A percentile compares a stretch with the other conserved stretches of the same genome.
Conservation (phyloP, 2,797 vertebrate species). For the Craterocephalus amniculus region DNA sequence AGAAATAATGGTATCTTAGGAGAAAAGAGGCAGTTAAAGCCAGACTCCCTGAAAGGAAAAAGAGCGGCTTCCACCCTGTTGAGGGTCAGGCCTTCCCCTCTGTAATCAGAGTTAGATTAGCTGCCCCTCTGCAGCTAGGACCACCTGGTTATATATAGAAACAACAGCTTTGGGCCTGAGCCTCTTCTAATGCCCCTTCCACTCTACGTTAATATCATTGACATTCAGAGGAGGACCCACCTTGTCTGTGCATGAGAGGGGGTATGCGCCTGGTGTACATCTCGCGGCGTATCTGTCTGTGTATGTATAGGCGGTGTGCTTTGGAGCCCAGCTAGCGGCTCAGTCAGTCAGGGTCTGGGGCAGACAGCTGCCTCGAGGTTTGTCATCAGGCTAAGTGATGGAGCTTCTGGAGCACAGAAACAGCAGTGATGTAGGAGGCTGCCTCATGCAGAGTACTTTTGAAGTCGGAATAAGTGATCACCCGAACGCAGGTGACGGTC, state of each 20-base stretch:
- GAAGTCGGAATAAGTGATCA: conserved; percentile 30
- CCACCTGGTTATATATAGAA: conserved; percentile 77
- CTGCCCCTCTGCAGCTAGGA: conserved; percentile 64
- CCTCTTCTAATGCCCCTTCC: conserved; percentile 74
- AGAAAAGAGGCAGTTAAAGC: conserved; percentile 32
- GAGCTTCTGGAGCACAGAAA: conserved; percentile 69
- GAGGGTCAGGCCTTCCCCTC: conserved; percentile 53
- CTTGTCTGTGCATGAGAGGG: conserved; percentile 54
- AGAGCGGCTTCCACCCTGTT: conserved; percentile 52
- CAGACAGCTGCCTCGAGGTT: conserved; percentile 47
- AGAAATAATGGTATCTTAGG: conserved; percentile 2
- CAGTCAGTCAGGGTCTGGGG: conserved; percentile 40
- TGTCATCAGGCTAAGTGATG: conserved; percentile 50
- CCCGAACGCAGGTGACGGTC: background rate
- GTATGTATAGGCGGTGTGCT: conserved; percentile 13
- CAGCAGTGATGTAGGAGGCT: conserved; percentile 37
- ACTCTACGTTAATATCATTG: conserved; percentile 74
- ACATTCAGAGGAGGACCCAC: conserved; percentile 67
- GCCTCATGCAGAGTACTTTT: conserved; percentile 40
- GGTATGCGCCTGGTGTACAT: conserved; percentile 53
- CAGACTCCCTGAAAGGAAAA: conserved; percentile 38
- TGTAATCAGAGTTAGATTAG: conserved; percentile 80
- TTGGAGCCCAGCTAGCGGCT: conserved; percentile 65
- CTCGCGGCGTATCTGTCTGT: conserved; percentile 49
- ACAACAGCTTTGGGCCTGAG: conserved; percentile 75